These are phyloP conservation scores for Rhagoletis zephyria DNA, from an alignment of 1,140 invertebrate genomes.

Conservation along the genomic window DNA sequence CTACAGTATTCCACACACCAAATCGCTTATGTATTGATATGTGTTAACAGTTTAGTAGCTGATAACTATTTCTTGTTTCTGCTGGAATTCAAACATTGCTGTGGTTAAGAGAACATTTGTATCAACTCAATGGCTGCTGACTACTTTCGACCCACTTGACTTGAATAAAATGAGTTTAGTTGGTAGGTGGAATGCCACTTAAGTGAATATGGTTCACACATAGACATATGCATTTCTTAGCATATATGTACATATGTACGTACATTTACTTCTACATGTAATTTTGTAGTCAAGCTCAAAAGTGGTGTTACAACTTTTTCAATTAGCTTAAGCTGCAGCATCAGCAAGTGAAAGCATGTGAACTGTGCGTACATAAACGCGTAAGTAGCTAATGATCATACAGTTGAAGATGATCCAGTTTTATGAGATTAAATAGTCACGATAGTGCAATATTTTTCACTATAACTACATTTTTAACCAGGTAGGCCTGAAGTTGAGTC, in stretches of 20 bases:
- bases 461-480: too few species aligned
- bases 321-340: background rate
- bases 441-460: too few species aligned
- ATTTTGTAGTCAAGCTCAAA: background rate
- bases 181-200: background rate
- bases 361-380: too few species aligned
- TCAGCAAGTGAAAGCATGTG: background rate
- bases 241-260: background rate
- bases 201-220: background rate
- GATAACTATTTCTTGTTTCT: background rate
- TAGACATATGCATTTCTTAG: background rate
- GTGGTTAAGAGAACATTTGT: background rate
- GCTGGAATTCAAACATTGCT: background rate
- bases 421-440: too few species aligned
- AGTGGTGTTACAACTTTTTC: slow-evolving; percentile 30
- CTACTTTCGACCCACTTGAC: too few species aligned
- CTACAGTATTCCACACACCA: too few species aligned
- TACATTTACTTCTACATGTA: background rate
- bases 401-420: background rate
- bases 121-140: background rate
- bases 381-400: background rate
- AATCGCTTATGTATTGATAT: background rate
- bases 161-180: background rate
- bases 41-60: slow-evolving; percentile 18
- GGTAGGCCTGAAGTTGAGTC: too few species aligned